A percentile compares a stretch with the other conserved stretches of the same genome.
Conservation (phyloP, 2,888 invertebrate species). For the Willowsia nigromaculata region DNA sequence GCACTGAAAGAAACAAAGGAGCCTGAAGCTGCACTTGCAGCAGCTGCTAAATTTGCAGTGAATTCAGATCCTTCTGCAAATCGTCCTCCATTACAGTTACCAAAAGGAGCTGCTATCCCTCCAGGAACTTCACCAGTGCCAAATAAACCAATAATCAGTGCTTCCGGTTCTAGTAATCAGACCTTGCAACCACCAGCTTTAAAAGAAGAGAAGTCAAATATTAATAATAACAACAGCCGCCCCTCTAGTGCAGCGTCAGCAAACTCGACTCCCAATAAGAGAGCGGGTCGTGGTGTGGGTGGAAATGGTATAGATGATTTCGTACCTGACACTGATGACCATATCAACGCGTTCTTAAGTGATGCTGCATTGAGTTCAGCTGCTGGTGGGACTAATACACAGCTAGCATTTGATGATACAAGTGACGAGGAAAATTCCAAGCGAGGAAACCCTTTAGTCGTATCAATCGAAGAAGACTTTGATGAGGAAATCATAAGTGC, state of each 20-base stretch:
- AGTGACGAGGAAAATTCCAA: constrained; percentile 82
- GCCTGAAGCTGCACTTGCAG: constrained; percentile 61
- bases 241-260: constrained; percentile 36
- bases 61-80: constrained; percentile 72
- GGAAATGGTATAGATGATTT: constrained; percentile 86
- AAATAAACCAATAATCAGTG: constrained; percentile 63
- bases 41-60: constrained; percentile 67
- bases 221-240: background rate
- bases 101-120: constrained; percentile 57
- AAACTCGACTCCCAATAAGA: constrained; percentile 39
- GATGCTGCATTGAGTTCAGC: constrained; percentile 64
- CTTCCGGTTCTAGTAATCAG: constrained; percentile 15
- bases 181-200: background rate
- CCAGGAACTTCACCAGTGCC: constrained; percentile 60
- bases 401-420: constrained; percentile 35
- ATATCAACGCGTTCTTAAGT: constrained; percentile 73
- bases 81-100: constrained; percentile 47
- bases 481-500: constrained; percentile 83
- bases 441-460: constrained; percentile 89
- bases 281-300: constrained; percentile 77
- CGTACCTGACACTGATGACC: constrained; percentile 85
- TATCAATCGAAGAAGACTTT: constrained; percentile 91
- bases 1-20: constrained; percentile 72
- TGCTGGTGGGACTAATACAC: constrained; percentile 77
- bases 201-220: constrained; percentile 37